A percentile compares a stretch with the other conserved stretches of the same genome.
These are phyloP conservation scores for Corella eumyota DNA, from an alignment of 23 tunicate species.

Conservation along the genomic window DNA sequence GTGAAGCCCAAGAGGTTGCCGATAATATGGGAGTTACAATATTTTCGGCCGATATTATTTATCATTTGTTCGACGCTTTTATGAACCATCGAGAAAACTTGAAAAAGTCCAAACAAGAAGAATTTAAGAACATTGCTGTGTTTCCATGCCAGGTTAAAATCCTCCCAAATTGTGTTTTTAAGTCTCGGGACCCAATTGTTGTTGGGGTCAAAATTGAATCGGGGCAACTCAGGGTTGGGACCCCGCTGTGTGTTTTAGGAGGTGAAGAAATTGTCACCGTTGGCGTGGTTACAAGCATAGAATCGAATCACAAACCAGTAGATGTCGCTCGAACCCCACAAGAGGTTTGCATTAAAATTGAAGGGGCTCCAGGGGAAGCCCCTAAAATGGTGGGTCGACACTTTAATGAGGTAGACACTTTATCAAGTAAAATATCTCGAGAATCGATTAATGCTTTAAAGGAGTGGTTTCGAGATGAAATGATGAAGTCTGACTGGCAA, in stretches of 20 bases:
- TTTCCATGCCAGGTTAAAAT: conserved; percentile 82
- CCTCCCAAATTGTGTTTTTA: conserved; percentile 83
- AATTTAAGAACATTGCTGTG: conserved; percentile 61
- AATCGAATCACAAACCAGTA: conserved; percentile 68
- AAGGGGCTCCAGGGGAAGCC: conserved; percentile 83
- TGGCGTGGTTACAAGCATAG: conserved; percentile 73
- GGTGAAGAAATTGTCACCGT: conserved; percentile 33
- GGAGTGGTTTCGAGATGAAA: conserved; percentile 93
- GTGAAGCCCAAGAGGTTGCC: conserved; percentile 96
- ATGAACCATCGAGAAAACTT: conserved; percentile 77
- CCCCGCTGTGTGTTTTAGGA: conserved; percentile 63
- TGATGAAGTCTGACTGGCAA: conserved; percentile 91
- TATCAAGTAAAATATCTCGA: conserved; percentile 70
- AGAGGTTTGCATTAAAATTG: conserved; percentile 96
- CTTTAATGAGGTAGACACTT: conserved; percentile 52
- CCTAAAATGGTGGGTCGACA: conserved; percentile 99
- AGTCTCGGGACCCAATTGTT: conserved; percentile 86
- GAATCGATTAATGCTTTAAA: conserved; percentile 77
- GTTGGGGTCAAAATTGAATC: conserved; percentile 78
- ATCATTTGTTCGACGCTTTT: conserved; percentile 84
- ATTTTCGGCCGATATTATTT: conserved; percentile 92
- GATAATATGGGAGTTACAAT: conserved; percentile 75
- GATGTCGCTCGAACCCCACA: conserved; percentile 69
- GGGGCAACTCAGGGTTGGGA: conserved; percentile 69
- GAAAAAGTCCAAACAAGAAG: conserved; percentile 83